These are phyloP conservation scores for Ectropis grisescens DNA, from an alignment of 1,140 invertebrate species.

Conservation along the genomic window DNA sequence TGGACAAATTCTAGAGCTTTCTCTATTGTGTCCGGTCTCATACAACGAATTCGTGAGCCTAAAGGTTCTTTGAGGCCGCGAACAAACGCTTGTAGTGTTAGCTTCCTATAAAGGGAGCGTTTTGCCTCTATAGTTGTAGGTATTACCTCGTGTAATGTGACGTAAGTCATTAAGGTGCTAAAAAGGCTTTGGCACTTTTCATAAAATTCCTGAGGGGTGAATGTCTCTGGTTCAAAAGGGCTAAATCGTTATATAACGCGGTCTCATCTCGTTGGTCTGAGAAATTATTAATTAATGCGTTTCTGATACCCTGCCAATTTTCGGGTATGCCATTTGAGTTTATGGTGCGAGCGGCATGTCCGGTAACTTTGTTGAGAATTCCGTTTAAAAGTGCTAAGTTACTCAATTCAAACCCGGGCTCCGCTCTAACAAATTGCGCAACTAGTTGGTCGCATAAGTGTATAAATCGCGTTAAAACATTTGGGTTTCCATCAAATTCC, in stretches of 20 bases:
- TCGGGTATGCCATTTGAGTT: constrained; percentile 17
- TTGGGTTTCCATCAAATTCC: no score
- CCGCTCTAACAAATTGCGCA: not conserved
- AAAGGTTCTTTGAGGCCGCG: constrained; percentile 9
- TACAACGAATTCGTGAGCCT: constrained; percentile 9
- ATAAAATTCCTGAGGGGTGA: constrained; percentile 14
- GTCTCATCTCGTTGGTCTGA: constrained; percentile 15
- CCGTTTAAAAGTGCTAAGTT: constrained; percentile 16
- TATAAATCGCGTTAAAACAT: constrained; percentile 12
- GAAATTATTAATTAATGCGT: constrained; percentile 13
- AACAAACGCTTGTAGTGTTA: constrained; percentile 7
- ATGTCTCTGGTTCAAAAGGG: constrained; percentile 8
- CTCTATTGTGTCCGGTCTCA: constrained; percentile 9
- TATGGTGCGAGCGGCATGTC: constrained; percentile 12
- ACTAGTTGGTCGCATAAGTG: constrained; percentile 11
- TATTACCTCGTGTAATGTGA: constrained; percentile 11
- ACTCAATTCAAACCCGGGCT: not conserved
- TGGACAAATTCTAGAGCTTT: constrained; percentile 10
- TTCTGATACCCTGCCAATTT: constrained; percentile 10
- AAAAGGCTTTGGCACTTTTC: constrained; percentile 13
- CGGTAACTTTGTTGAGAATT: constrained; percentile 17
- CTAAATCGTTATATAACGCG: constrained; percentile 14
- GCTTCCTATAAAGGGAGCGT: constrained; percentile 3
- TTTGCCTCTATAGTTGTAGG: constrained; percentile 13
- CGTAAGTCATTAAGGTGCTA: constrained; percentile 15